Evolutionary conservation across 2,888 invertebrate species (phyloP).

Genomic region (Chironomus riparius): DNA sequence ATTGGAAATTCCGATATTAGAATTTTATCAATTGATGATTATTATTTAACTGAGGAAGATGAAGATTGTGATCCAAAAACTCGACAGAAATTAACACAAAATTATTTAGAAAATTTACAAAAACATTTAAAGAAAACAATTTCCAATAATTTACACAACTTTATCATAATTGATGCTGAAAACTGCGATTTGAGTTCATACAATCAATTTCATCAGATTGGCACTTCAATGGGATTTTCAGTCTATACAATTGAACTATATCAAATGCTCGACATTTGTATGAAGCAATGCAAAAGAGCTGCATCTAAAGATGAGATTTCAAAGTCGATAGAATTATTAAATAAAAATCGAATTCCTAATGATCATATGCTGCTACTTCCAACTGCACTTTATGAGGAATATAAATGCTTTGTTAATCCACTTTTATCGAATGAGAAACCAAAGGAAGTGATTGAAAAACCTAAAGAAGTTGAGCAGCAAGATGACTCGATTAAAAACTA

Average conservation of each 20-base stretch:
- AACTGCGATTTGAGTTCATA: conserved; percentile 74
- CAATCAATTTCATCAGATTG: conserved; percentile 81
- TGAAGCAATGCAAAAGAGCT: conserved; percentile 76
- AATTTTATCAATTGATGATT: conserved; percentile 90
- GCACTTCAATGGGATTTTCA: conserved; percentile 48
- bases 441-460: not conserved
- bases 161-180: conserved; percentile 86
- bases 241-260: conserved; percentile 75
- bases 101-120: conserved; percentile 70
- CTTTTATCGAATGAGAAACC: not conserved
- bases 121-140: conserved; percentile 87
- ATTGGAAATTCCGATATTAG: conserved; percentile 73
- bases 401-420: conserved; percentile 9
- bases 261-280: conserved; percentile 66
- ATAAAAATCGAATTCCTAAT: not conserved
- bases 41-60: conserved; percentile 82
- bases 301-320: conserved; percentile 70
- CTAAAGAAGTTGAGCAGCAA: not conserved
- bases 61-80: conserved; percentile 48
- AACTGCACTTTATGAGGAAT: conserved; percentile 1
- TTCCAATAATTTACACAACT: conserved; percentile 82
- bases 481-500: not conserved
- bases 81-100: conserved; percentile 49
- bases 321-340: conserved; percentile 43
- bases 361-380: conserved; percentile 7